Evolutionary conservation across 2,888 invertebrate genomes (phyloP).

Genomic region (Operophtera brumata): DNA sequence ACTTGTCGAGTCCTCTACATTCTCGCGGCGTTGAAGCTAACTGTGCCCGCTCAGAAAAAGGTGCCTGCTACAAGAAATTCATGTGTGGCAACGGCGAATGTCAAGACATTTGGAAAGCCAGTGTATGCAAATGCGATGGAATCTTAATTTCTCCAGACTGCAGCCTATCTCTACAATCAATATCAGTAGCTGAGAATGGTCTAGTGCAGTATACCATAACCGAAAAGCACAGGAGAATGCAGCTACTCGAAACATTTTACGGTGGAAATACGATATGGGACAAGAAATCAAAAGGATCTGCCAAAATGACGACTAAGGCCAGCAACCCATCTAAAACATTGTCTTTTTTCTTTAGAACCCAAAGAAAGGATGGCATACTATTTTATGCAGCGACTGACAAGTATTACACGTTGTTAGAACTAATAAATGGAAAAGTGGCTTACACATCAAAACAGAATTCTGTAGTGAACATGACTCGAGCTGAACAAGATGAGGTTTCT

Average conservation of each 20-base stretch:
- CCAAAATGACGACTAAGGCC: constrained; percentile 57
- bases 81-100: constrained; percentile 84
- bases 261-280: constrained; percentile 87
- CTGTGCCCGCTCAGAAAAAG: constrained; percentile 86
- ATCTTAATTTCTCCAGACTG: constrained; percentile 89
- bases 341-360: constrained; percentile 90
- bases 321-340: constrained; percentile 85
- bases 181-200: constrained; percentile 88
- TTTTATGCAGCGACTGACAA: constrained; percentile 93
- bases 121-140: constrained; percentile 86
- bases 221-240: constrained; percentile 92
- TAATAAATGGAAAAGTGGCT: constrained; percentile 87
- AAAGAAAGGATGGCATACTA: constrained; percentile 88
- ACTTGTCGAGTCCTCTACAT: constrained; percentile 88
- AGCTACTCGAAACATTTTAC: constrained; percentile 89
- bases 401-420: constrained; percentile 91
- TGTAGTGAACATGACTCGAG: constrained; percentile 90
- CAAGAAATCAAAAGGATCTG: constrained; percentile 53
- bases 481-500: constrained; percentile 81
- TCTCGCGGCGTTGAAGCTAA: constrained; percentile 87
- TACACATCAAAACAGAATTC: constrained; percentile 90
- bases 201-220: constrained; percentile 89
- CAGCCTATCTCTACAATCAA: constrained; percentile 86
- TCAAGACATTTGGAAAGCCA: constrained; percentile 91
- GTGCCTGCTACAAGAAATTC: constrained; percentile 82